These are phyloP conservation scores for Pyrgilauda ruficollis DNA, from an alignment of 2,113 vertebrate species.

Conservation along the genomic window DNA sequence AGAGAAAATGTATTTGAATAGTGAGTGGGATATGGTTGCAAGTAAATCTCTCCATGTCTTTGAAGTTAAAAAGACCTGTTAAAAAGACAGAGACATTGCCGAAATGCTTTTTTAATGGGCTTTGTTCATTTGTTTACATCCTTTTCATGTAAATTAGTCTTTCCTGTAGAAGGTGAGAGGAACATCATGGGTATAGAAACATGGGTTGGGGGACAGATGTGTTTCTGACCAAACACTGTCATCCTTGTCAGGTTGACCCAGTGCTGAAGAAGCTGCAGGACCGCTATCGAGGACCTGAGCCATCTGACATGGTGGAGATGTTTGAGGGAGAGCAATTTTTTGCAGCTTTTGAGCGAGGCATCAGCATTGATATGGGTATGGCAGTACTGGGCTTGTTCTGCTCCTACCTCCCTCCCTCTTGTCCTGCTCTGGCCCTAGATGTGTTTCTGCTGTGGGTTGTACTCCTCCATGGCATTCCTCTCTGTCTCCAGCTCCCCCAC, in stretches of 20 bases:
- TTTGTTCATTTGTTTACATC: not conserved
- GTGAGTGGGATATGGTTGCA: not conserved
- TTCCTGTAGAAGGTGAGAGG: not conserved
- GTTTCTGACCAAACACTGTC: not conserved
- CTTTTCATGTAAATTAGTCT: not conserved
- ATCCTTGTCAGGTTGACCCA: slow-evolving; percentile 76
- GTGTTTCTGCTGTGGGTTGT: not conserved
- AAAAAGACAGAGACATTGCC: not conserved
- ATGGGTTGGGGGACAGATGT: not conserved
- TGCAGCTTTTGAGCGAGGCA: slow-evolving; percentile 91
- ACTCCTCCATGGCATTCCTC: not conserved
- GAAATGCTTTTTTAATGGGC: not conserved
- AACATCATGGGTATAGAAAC: not conserved
- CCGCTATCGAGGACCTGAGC: slow-evolving; percentile 89
- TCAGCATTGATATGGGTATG: slow-evolving; percentile 85
- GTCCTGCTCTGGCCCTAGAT: not conserved
- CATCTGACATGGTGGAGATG: slow-evolving; percentile 91
- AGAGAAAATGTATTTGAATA: not conserved
- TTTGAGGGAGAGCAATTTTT: slow-evolving; percentile 97
- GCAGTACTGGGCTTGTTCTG: not conserved
- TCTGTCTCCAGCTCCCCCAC: not conserved
- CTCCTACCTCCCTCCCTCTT: not conserved
- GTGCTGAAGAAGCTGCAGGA: slow-evolving; percentile 80
- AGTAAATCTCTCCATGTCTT: not conserved
- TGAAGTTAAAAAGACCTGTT: not conserved